Evolutionary conservation across 2,888 invertebrate species (phyloP), one percentile per base, ranked within the genome.

Genomic region (Zaprionus bogoriensis): DNA sequence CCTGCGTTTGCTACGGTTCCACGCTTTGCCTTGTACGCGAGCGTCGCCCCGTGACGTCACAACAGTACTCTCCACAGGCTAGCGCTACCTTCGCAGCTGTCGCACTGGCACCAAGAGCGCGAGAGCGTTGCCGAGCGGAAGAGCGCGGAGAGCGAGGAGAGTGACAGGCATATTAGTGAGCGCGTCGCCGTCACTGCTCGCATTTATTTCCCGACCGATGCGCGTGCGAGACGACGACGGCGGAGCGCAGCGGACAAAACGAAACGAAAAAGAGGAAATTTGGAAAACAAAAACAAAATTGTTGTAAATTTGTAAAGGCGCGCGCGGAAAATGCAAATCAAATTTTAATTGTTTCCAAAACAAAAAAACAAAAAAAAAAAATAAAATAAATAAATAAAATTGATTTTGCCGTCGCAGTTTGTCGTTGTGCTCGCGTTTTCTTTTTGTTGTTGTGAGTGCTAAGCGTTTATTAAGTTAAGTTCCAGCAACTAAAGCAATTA

Each of bases 161-260:
- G 51, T 42, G 45, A 25, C 12, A 19, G 51, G 47, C 47, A 67
- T 72, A 52, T 61, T 44, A 72, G 52, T 41, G 60, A 63, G 71
- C 63, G 71, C 67, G 52, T 55, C 71, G 72, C 27, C 67, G 63
- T 30, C 57, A 55, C 39, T 66, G 46, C 60, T 65, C 65, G 66
- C 79, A 79, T 82, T 79, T 76, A 61, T 53, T 54, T 62, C 68
- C 74, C 74, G 76, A 65, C 58, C 60, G 71, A 59, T 58, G 68
- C 76, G 76, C 70, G 76, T 45, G 62, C 42, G 46, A 63, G 76
- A 65, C 81, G 62, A 63, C 62, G 25, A 54, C 65, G 47, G 58
- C 63, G 41, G 53, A 57, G 62, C 59, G 65, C 68, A 59, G 62
- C 74, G 72, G 52, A 53, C 32, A 22, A 42, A 62, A 67, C 47